phyloP scores from a whole-genome alignment of 30 jellyfish, hydroid and myxozoan species.

The Mastigias papua region DNA sequence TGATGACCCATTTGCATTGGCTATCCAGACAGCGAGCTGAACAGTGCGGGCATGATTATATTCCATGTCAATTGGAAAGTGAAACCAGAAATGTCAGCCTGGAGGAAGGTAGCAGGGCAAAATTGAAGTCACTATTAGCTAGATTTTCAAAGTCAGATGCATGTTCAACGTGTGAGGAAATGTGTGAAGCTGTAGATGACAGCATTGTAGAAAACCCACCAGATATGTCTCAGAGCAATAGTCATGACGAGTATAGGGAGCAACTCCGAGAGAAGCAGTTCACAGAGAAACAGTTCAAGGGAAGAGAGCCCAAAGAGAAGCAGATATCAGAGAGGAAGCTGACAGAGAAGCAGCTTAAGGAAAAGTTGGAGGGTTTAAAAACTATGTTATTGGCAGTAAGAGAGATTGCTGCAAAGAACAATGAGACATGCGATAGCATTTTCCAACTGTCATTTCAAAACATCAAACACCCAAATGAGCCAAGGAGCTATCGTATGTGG shows the following conservation, averaged over 20 bases:
- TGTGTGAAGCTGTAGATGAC: conserved; percentile 18
- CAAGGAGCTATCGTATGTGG: conserved; percentile 64
- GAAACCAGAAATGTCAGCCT: conserved; percentile 17
- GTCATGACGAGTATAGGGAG: neutral
- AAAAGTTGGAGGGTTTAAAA: conserved; percentile 10
- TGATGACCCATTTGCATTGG: conserved; percentile 79
- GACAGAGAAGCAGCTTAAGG: neutral
- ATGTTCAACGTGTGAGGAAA: neutral
- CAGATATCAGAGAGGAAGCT: neutral
- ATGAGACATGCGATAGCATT: conserved; percentile 44
- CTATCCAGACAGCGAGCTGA: conserved; percentile 63
- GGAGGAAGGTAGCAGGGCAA: conserved; percentile 42
- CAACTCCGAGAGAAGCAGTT: neutral
- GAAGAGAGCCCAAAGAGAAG: too few relatives aligned
- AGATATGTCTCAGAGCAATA: neutral
- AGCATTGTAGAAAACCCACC: neutral
- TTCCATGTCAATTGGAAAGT: neutral
- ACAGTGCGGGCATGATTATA: neutral
- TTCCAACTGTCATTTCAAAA: conserved; percentile 66
- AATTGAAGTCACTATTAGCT: neutral
- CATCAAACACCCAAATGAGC: conserved; percentile 60
- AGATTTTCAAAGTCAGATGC: neutral
- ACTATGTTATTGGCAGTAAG: conserved; percentile 7
- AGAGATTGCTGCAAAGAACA: conserved; percentile 8
- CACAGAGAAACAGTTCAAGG: too few relatives aligned